Conservation (phyloP, 2,797 vertebrate genomes). For the Morus bassanus region DNA sequence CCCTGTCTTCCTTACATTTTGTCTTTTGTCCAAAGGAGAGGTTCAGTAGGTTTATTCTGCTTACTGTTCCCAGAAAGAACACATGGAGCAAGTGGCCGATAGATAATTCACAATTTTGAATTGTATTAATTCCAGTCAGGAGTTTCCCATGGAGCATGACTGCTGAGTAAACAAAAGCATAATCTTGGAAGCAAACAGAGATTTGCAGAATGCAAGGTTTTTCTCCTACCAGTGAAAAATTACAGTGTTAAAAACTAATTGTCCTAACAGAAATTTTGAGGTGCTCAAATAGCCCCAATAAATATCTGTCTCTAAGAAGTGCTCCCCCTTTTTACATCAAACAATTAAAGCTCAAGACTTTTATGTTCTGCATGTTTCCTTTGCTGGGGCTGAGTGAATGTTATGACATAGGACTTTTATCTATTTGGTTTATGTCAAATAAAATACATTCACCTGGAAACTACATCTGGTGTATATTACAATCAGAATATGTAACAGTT, state of each 20-base stretch:
- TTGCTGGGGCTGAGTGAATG: background rate
- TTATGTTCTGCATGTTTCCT: background rate
- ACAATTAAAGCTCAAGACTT: background rate
- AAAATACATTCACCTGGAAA: background rate
- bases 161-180: background rate
- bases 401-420: background rate
- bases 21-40: background rate
- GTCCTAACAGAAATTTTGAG: background rate
- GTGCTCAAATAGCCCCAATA: background rate
- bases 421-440: background rate
- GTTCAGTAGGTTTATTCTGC: background rate
- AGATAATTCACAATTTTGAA: background rate
- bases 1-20: background rate
- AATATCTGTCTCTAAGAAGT: background rate
- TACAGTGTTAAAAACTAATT: background rate
- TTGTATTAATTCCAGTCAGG: background rate
- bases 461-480: background rate
- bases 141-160: background rate
- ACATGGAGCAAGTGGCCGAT: background rate
- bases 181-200: background rate
- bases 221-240: background rate
- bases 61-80: background rate
- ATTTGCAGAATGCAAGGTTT: background rate
- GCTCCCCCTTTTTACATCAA: accelerated
- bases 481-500: background rate